Conservation (phyloP, 2,113 vertebrate genomes). For the Pontoporia blainvillei region DNA sequence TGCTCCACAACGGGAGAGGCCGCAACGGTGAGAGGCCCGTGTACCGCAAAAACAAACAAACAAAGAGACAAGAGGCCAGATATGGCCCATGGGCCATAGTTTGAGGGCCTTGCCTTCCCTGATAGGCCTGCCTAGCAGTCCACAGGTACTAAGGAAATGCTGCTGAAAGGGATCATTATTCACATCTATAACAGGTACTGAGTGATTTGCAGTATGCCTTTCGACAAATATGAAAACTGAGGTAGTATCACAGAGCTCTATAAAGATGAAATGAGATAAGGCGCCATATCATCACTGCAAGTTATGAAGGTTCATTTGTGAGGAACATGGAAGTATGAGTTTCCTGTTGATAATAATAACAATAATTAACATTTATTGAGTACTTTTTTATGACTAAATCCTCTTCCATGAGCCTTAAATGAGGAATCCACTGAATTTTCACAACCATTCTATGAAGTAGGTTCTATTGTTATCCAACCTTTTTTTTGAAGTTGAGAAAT, state of each 20-base stretch:
- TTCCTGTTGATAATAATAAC: neutral
- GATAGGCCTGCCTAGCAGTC: neutral
- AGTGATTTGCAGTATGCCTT: neutral
- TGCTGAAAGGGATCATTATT: neutral
- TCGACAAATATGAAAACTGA: neutral
- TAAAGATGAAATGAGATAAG: neutral
- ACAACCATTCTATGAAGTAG: neutral
- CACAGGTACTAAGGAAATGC: neutral
- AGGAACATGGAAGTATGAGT: neutral
- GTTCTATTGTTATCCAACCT: neutral
- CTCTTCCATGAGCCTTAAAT: neutral
- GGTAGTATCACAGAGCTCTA: neutral
- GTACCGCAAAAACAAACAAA: too few relatives aligned
- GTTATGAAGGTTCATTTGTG: neutral
- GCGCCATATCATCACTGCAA: neutral
- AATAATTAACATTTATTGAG: neutral
- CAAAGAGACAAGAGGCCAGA: neutral
- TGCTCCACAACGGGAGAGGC: too few relatives aligned
- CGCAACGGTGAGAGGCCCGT: too few relatives aligned
- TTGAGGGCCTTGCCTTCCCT: neutral
- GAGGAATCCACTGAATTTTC: neutral
- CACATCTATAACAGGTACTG: neutral
- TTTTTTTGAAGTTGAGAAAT: neutral
- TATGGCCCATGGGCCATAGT: neutral
- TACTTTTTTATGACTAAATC: neutral